Base-by-base conservation (phyloP, 1,140 invertebrate genomes). In the Platyscapa corneri region DNA sequence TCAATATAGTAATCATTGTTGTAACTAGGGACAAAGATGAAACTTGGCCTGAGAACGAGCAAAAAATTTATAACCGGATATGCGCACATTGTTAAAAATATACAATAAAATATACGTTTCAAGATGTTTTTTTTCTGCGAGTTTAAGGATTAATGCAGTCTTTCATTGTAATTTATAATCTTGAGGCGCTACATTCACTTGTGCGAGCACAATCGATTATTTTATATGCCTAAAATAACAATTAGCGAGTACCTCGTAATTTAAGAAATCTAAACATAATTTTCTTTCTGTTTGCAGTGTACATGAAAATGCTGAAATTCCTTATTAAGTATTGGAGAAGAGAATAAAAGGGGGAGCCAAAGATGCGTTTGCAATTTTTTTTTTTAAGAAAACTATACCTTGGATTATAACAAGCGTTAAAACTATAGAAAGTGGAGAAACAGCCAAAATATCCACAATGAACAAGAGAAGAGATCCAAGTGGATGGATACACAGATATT, bases 331-430 rank as follows among this genome's bases (percentile, higher is more conserved):
- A 86, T 79, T 75, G 32, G 37, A 46, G 56, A 42, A 82, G 75
- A 84, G 74, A 83, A 88, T 65, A 82, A 86, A 34, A 65, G 86
- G 90, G 92, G 92, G 92, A 93, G 91, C 92, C 92, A 93, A 93
- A 93, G 93, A 93, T 93, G 90, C 92, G 90, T 91, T 91, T 92
- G 89, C 92, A 93, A 92, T 90, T 89, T 89, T 91, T 70, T 72
- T 92, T 93, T 90, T 87, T 89, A 90, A 92, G 88, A 82, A 89
- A 91, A 90, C 91, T 90, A 90, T 90, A 88, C 64, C 87, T 88
- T 89, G 88, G 86, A 88, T 88, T 88, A 88, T 82, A 87, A 86
- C 82, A 87, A 83, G 88, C 82, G 86, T 79, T 79, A 84, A 83
- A 82, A 89, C 75, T 81, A 83, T 77, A 86, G 74, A 83, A 80